These are phyloP conservation scores for Betta splendens DNA, from an alignment of 2,797 vertebrate species.

Conservation along the genomic window DNA sequence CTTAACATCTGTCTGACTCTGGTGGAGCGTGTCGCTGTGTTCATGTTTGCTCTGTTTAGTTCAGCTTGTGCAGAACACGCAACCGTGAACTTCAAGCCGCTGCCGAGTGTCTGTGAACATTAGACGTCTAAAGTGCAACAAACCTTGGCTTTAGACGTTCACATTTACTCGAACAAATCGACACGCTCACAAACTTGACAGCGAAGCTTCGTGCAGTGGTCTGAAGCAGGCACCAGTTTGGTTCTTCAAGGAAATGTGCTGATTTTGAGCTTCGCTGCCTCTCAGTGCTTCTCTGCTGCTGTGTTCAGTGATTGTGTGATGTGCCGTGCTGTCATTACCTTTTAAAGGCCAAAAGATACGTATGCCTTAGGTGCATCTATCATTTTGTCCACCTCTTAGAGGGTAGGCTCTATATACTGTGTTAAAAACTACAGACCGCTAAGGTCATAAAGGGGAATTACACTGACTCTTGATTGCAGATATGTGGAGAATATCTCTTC, in stretches of 20 bases:
- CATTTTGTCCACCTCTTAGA: neutral
- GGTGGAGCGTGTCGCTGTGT: slow-evolving; percentile 11
- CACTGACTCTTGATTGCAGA: slow-evolving; percentile 76
- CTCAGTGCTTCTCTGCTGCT: slow-evolving; percentile 7
- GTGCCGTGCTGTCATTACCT: slow-evolving; percentile 35
- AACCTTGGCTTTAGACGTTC: slow-evolving; percentile 7
- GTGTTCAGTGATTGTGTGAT: slow-evolving; percentile 40
- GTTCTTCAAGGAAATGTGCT: neutral
- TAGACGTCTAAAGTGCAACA: too few species aligned
- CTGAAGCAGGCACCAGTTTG: neutral
- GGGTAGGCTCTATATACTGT: too few species aligned
- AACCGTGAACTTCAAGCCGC: neutral
- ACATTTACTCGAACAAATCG: neutral
- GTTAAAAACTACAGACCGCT: too few species aligned
- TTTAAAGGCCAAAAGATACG: too few species aligned
- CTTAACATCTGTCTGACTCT: slow-evolving; percentile 36
- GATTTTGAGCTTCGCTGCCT: neutral
- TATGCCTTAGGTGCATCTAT: neutral
- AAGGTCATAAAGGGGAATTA: slow-evolving; percentile 50
- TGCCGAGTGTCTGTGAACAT: too few species aligned
- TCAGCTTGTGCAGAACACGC: neutral
- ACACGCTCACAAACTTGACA: neutral
- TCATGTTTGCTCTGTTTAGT: slow-evolving; percentile 12
- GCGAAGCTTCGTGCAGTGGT: too few species aligned
- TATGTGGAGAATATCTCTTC: slow-evolving; percentile 72